Conservation (phyloP, 1,140 invertebrate species). For the Lepidurus couesii region DNA sequence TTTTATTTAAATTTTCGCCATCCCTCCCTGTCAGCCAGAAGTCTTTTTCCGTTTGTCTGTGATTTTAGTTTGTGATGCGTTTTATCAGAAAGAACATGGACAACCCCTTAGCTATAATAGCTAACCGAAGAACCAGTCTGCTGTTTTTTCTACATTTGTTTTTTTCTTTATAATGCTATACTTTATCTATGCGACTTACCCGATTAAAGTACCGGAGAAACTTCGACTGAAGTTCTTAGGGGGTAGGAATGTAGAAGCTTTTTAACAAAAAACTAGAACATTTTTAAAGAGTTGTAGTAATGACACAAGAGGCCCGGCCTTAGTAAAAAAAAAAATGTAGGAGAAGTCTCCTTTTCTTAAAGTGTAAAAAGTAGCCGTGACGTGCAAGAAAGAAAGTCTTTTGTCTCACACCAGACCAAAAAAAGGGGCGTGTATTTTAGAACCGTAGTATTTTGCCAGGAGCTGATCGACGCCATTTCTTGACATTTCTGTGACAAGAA, state of each 20-base stretch:
- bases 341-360: neutral
- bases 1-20: neutral
- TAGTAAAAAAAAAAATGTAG: neutral
- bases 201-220: neutral
- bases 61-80: conserved; percentile 22
- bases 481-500: conserved; percentile 22
- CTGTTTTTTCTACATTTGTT: neutral
- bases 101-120: neutral
- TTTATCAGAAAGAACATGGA: conserved; percentile 6
- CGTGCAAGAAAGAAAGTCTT: neutral
- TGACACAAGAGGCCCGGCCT: conserved; percentile 8
- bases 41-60: conserved; percentile 5
- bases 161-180: neutral
- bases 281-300: neutral
- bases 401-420: neutral
- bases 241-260: too few species aligned
- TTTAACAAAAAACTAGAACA: too few species aligned
- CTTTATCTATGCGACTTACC: neutral
- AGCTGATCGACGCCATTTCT: neutral
- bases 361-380: neutral
- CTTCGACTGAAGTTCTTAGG: too few species aligned
- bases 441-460: neutral
- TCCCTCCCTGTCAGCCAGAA: neutral
- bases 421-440: neutral
- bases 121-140: neutral